These are phyloP conservation scores for Paratrypauchen microcephalus DNA, from an alignment of 2,797 vertebrate genomes.

Conservation along the genomic window DNA sequence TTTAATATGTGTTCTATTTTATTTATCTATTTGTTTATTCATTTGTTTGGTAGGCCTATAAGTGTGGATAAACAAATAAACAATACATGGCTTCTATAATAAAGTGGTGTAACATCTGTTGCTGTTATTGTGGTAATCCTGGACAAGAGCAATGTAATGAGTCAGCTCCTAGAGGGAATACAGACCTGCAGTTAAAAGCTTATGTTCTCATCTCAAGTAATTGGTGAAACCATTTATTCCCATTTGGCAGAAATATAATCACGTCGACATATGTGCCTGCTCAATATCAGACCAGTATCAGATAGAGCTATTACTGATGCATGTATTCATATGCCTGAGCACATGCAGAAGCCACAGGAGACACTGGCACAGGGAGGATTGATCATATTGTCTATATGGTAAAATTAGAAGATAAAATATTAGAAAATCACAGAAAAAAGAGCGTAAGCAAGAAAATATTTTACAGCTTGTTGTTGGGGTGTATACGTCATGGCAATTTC, in stretches of 20 bases:
- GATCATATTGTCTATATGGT: not conserved
- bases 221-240: slow-evolving; percentile 6
- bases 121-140: not conserved
- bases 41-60: not conserved
- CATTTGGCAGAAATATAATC: slow-evolving; percentile 9
- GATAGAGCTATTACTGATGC: not conserved
- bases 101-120: not conserved
- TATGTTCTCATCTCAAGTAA: not conserved
- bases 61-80: not conserved
- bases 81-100: not conserved
- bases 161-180: not conserved
- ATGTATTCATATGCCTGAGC: not conserved
- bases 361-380: not conserved
- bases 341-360: not conserved
- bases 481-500: not conserved
- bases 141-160: slow-evolving; percentile 1
- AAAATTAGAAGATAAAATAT: not conserved
- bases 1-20: too few relatives aligned
- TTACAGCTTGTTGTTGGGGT: too few relatives aligned
- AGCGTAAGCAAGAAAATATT: too few relatives aligned
- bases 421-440: not conserved
- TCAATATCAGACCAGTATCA: not conserved
- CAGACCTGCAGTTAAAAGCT: slow-evolving; percentile 6
- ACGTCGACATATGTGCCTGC: slow-evolving; percentile 2
- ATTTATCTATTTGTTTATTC: too few relatives aligned